Base-by-base conservation (phyloP, 2,113 vertebrate genomes). In the Oxyruncus cristatus region DNA sequence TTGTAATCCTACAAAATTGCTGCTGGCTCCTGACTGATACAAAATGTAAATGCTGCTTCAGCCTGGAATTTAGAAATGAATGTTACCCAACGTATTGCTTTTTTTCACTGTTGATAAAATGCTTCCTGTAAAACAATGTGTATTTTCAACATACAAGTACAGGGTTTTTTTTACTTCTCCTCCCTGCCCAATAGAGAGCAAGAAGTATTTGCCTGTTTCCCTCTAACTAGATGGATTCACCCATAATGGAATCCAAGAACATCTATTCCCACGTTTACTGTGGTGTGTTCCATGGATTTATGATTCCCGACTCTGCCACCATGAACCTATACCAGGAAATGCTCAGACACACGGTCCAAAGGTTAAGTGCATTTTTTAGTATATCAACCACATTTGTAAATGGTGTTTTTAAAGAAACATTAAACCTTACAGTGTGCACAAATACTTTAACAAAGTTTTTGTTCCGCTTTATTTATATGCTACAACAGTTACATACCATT, bases 281-380 rank as follows among this genome's bases (percentile, higher is more conserved):
- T 3, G 0, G 39, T 26, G 24, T 88, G 63, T 62, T 82, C 52
- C 4, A 6, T 19, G 55, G 50, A 95, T 95, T 96, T 96, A 88
- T 86, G 61, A 30, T 35, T 93, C 55, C 35, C 67, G 5, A 23
- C 37, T 52, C 47, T 91, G 59, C 85, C 61, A 90, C 67, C 35
- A 8, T 41, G 75, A 93, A 93, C 61, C 42, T 49, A 44, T 30
- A 85, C 30, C 75, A 94, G 78, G 71, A 96, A 94, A 94, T 74
- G 50, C 72, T 92, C 78, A 92, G 82, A 70, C 37, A 88, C 49
- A 49, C 14, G 52, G 90, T 71, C 59, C 88, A 94, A 94, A 81
- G 88, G 75, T 80, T 97, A 96, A 95, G 75, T 88, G 85, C 72
- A 74, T 92, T 92, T 86, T 92, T 96, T 59, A 80, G 85, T 89